These are phyloP conservation scores for Ricordea florida DNA, from an alignment of 92 coral and sea anemone species.

Conservation along the genomic window DNA sequence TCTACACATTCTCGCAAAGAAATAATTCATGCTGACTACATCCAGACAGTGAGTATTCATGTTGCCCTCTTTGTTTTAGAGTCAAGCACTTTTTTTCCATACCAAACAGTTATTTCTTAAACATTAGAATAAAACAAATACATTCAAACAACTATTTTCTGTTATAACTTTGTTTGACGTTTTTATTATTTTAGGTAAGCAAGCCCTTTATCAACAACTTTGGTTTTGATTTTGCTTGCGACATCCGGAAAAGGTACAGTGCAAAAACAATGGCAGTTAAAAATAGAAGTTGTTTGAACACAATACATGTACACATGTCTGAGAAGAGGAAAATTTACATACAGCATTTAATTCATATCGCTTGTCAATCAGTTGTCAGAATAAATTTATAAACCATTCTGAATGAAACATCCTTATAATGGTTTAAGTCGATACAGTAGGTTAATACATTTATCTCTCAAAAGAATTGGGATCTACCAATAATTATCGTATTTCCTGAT, in stretches of 20 bases:
- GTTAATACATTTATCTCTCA: background rate
- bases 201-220: conserved; percentile 69
- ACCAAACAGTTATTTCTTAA: too few relatives aligned
- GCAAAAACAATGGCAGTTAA: too few relatives aligned
- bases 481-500: background rate
- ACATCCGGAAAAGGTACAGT: conserved; percentile 92
- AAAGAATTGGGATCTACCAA: background rate
- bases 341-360: too few relatives aligned
- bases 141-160: too few relatives aligned
- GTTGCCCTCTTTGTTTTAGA: background rate
- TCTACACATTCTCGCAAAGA: conserved; percentile 81
- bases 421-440: too few relatives aligned
- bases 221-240: conserved; percentile 82
- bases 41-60: conserved; percentile 68
- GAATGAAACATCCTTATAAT: too few relatives aligned
- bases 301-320: too few relatives aligned
- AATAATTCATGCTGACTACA: conserved; percentile 79
- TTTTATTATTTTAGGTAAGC: conserved; percentile 50
- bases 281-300: too few relatives aligned
- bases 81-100: background rate
- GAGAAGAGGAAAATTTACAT: too few relatives aligned
- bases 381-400: too few relatives aligned
- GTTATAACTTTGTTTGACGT: background rate
- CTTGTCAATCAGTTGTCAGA: too few relatives aligned
- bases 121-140: too few relatives aligned